These are phyloP conservation scores for Brenthis daphne DNA, from an alignment of 2,888 invertebrate genomes.

Conservation along the genomic window DNA sequence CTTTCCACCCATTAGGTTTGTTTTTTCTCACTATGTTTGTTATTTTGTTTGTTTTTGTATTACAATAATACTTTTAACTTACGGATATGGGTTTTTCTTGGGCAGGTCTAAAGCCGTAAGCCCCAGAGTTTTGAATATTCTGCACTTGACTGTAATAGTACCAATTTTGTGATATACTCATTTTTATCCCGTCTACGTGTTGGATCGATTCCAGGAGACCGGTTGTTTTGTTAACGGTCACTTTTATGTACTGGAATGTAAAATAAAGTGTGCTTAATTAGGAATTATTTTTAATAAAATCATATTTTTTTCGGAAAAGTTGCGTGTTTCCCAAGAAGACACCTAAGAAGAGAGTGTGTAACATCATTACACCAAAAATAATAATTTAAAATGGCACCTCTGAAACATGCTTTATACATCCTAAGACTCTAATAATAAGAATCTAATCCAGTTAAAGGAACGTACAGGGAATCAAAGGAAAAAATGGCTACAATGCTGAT, in stretches of 20 bases:
- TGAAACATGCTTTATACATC: too few relatives aligned
- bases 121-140: constrained; percentile 84
- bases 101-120: constrained; percentile 84
- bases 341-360: too few relatives aligned
- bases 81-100: constrained; percentile 58
- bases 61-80: constrained; percentile 35
- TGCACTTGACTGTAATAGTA: constrained; percentile 77
- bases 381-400: too few relatives aligned
- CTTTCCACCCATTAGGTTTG: background rate
- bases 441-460: too few relatives aligned
- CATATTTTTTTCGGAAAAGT: too few relatives aligned
- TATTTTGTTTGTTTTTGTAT: too few relatives aligned
- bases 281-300: background rate
- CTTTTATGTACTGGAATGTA: constrained; percentile 63
- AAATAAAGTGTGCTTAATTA: background rate
- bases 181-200: constrained; percentile 62
- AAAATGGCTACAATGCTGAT: too few relatives aligned
- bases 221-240: constrained; percentile 59
- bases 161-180: constrained; percentile 74
- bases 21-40: too few relatives aligned
- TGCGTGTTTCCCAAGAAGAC: too few relatives aligned
- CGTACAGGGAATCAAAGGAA: too few relatives aligned
- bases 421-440: too few relatives aligned
- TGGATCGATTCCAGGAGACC: constrained; percentile 67
- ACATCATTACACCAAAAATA: too few relatives aligned